A percentile compares a stretch with the other conserved stretches of the same genome.
These are phyloP conservation scores for Drosophila erecta DNA, from an alignment of 1,140 invertebrate genomes.

Conservation along the genomic window DNA sequence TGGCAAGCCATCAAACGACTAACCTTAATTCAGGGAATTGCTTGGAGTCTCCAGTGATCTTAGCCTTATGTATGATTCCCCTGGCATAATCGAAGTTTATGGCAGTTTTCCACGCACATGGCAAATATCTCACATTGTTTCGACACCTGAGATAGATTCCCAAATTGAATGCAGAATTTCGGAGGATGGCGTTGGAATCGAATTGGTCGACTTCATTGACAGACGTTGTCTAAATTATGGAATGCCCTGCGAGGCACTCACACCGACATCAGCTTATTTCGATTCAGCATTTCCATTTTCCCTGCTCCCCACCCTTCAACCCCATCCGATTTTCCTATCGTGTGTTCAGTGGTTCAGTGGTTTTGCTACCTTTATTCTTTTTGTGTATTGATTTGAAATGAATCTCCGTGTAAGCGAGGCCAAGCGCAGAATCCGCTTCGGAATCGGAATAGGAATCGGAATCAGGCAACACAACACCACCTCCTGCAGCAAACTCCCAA, in stretches of 20 bases:
- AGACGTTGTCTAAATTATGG: conserved; percentile 54
- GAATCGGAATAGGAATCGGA: conserved; percentile 18
- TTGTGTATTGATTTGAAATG: conserved; percentile 82
- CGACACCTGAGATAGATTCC: conserved; percentile 45
- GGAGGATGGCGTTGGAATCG: conserved; percentile 11
- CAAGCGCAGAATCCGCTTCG: conserved; percentile 47
- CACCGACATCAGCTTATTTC: conserved; percentile 13
- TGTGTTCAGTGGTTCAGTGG: conserved; percentile 47
- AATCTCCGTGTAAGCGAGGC: conserved; percentile 71
- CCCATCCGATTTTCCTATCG: neutral
- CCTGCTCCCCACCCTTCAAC: neutral
- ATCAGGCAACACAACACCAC: conserved; percentile 5
- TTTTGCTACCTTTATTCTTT: conserved; percentile 68
- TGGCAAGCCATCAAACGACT: neutral
- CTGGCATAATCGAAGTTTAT: conserved; percentile 45
- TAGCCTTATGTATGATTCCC: conserved; percentile 15
- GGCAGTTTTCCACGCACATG: conserved; percentile 10
- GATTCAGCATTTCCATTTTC: conserved; percentile 8
- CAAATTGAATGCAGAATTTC: conserved; percentile 42
- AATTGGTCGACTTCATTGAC: conserved; percentile 58
- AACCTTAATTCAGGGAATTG: conserved; percentile 37
- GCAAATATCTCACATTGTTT: conserved; percentile 51
- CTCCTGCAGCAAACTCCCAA: neutral
- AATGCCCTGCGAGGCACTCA: conserved; percentile 23
- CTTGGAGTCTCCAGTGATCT: conserved; percentile 1